Evolutionary conservation across 1,140 invertebrate genomes (phyloP).

Genomic region (Cydia splendana): DNA sequence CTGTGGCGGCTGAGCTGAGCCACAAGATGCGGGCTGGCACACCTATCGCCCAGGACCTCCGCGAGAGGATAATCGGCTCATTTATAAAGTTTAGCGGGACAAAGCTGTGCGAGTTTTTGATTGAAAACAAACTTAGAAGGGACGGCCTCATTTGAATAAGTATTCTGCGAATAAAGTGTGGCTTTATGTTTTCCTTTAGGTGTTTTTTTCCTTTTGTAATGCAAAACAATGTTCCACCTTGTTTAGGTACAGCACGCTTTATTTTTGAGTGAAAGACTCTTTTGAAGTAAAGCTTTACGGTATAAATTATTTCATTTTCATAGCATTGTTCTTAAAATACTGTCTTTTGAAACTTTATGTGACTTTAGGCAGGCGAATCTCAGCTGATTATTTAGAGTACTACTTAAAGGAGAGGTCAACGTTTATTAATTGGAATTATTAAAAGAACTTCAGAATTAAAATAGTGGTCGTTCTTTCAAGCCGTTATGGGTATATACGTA

Average conservation of each 20-base stretch:
- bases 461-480: background rate
- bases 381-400: slow-evolving; percentile 56
- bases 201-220: slow-evolving; percentile 79
- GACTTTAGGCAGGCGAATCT: slow-evolving; percentile 56
- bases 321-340: slow-evolving; percentile 74
- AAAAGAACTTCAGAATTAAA: background rate
- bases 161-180: slow-evolving; percentile 79
- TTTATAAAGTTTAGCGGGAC: slow-evolving; percentile 78
- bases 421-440: background rate
- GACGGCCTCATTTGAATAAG: slow-evolving; percentile 80
- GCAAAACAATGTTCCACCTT: slow-evolving; percentile 79
- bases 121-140: slow-evolving; percentile 80
- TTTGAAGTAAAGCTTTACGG: slow-evolving; percentile 78
- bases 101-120: slow-evolving; percentile 77
- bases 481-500: background rate
- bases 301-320: slow-evolving; percentile 79
- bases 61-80: slow-evolving; percentile 75
- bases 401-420: slow-evolving; percentile 7
- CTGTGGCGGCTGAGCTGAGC: slow-evolving; percentile 35
- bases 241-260: slow-evolving; percentile 79
- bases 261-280: slow-evolving; percentile 79
- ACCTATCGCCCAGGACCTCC: slow-evolving; percentile 59
- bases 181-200: slow-evolving; percentile 80
- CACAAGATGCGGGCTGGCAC: slow-evolving; percentile 46
- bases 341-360: slow-evolving; percentile 70